These are phyloP conservation scores for Uropsilus gracilis DNA, from an alignment of 2,113 vertebrate species.

Conservation along the genomic window DNA sequence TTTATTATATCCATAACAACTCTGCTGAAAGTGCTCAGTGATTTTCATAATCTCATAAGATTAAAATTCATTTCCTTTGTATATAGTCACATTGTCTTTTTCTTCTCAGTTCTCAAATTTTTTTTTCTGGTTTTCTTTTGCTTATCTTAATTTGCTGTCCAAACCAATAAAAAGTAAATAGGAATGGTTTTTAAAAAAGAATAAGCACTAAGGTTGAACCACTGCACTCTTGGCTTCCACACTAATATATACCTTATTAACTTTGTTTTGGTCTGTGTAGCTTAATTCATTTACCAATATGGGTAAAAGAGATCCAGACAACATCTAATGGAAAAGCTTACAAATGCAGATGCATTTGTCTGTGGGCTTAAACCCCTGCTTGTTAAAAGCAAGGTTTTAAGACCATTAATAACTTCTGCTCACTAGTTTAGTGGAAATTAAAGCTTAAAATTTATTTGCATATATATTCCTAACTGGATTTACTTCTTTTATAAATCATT, in stretches of 20 bases:
- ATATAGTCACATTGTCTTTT: neutral
- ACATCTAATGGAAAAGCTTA: neutral
- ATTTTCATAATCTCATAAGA: neutral
- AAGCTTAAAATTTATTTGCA: neutral
- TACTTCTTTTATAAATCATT: constrained; percentile 12
- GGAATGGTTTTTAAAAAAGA: no score
- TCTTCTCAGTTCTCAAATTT: neutral
- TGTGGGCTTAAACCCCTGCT: neutral
- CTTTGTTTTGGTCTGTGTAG: neutral
- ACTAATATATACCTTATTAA: constrained; percentile 1
- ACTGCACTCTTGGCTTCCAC: neutral
- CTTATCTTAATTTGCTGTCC: no score
- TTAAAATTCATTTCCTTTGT: neutral
- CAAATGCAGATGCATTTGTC: neutral
- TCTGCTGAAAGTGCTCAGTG: neutral
- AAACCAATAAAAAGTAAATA: no score
- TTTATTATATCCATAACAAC: neutral
- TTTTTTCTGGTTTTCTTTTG: no score
- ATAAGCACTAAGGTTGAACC: neutral
- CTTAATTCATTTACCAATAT: constrained; percentile 6
- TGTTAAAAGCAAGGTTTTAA: no score
- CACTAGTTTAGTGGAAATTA: constrained; percentile 10
- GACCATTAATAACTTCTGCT: neutral
- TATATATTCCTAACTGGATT: neutral
- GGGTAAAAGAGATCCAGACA: neutral